Base-by-base conservation (phyloP, 2,888 invertebrate genomes). In the Agrilus mali region DNA sequence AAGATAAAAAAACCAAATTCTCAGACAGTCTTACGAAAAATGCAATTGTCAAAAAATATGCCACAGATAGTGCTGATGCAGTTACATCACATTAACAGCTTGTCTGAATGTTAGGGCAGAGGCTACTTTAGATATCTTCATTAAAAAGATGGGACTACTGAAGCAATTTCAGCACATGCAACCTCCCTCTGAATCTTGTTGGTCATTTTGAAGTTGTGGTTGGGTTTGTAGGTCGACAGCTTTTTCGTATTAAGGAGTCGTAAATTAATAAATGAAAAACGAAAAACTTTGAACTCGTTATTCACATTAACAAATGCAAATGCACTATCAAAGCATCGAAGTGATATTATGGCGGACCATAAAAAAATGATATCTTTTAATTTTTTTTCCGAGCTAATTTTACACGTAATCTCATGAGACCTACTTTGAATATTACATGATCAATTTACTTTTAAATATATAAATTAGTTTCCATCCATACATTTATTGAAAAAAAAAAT, bases 211-310 rank as follows among this genome's bases (percentile, higher is more conserved):
- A 71, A 83, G 77, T 58, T 83, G 78, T 53, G 82, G 79, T 69
- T 86, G 86, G 55, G 82, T 84, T 74, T 86, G 85, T 57, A 86
- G 72, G 66, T 86, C 86, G 68, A 86, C 86, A 68, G 85, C 85
- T 86, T 39, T 38, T 33, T 46, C 38, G 35, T 22, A 33, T 44
- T 48, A 36, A 48, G 45, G 73, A 59, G 55, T 27, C 4, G 8
- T 27, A 15, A 36, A 36, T 36, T 36, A 17, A n/a, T 36, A 16
- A 14, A 16, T 36, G 20, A 12, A 36, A 36, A 13, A 12, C 16
- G 5, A 36, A 36, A 14, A 15, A 16, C n/a, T 8, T 12, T 36
- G 4, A 12, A 36, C 4, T 36, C 5, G 15, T 36, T 10, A 16
- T 10, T n/a, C 7, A 17, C 16, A 36, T 14, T 17, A 36, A 7